Conservation (phyloP, 35 echinoderm and acorn worm species). For the Lytechinus pictus region DNA sequence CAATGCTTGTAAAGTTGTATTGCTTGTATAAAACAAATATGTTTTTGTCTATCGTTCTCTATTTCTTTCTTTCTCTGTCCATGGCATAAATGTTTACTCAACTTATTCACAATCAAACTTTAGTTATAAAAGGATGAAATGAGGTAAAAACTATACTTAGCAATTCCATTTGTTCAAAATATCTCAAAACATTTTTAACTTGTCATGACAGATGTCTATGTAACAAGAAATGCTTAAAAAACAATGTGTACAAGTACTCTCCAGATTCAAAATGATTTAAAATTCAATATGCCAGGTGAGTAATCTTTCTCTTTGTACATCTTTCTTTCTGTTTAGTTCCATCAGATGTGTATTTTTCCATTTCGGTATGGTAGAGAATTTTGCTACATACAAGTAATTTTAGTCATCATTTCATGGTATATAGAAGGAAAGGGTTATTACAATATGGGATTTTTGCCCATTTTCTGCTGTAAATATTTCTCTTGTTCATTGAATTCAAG, state of each 20-base stretch:
- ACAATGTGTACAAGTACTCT: not conserved
- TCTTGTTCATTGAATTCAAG: not conserved
- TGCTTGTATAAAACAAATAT: not conserved
- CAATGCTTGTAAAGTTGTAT: not conserved
- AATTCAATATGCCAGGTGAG: not conserved
- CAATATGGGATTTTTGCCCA: not conserved
- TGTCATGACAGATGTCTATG: too few relatives aligned
- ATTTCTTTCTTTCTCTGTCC: not conserved
- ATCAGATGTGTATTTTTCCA: not conserved
- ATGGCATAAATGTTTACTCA: not conserved
- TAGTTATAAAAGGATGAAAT: too few relatives aligned
- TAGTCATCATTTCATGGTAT: not conserved
- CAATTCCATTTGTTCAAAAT: not conserved
- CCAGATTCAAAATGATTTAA: not conserved
- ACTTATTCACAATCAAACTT: not conserved
- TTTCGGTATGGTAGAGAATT: not conserved
- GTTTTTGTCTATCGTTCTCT: not conserved
- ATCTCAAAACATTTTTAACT: too few relatives aligned
- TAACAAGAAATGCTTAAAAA: not conserved
- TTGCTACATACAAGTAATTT: not conserved
- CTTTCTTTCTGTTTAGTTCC: not conserved
- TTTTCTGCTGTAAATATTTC: conserved; percentile 30
- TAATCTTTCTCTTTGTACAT: not conserved
- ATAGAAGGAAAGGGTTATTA: not conserved
- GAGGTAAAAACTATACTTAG: not conserved